These are phyloP conservation scores for Ashinkailepas kermadecensis DNA, from an alignment of 2,888 invertebrate species.

Conservation along the genomic window DNA sequence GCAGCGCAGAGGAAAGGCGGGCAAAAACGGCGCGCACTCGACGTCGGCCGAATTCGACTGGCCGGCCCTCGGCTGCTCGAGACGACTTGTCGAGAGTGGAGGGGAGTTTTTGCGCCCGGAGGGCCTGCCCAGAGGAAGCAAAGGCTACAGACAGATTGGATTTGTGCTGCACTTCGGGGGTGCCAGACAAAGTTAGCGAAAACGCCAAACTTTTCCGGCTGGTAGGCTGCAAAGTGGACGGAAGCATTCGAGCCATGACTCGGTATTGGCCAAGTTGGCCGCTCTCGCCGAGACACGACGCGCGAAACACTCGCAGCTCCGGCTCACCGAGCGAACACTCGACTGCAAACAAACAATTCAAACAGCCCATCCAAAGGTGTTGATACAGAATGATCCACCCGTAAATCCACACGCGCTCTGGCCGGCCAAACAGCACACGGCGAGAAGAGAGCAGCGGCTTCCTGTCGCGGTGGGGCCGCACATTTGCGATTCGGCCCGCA, in stretches of 20 bases:
- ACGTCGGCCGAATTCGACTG: neutral
- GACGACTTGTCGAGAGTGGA: neutral
- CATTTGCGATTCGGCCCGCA: no score
- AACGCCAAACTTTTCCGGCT: neutral
- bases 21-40: neutral
- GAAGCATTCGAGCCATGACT: neutral
- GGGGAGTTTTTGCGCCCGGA: neutral
- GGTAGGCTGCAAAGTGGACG: neutral
- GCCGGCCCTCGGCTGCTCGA: neutral
- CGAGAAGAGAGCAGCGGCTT: neutral
- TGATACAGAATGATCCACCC: neutral
- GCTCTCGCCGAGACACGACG: neutral
- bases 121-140: neutral
- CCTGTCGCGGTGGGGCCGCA: no score
- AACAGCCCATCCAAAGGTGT: neutral
- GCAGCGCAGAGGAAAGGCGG: neutral
- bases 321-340: neutral
- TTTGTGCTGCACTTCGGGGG: neutral
- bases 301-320: neutral
- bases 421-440: neutral
- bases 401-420: neutral
- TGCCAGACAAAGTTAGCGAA: neutral
- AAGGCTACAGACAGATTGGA: neutral
- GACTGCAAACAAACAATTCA: constrained; percentile 6
- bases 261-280: neutral